Evolutionary conservation across 2,113 vertebrate species (phyloP).

Genomic region (Myotis brandtii): DNA sequence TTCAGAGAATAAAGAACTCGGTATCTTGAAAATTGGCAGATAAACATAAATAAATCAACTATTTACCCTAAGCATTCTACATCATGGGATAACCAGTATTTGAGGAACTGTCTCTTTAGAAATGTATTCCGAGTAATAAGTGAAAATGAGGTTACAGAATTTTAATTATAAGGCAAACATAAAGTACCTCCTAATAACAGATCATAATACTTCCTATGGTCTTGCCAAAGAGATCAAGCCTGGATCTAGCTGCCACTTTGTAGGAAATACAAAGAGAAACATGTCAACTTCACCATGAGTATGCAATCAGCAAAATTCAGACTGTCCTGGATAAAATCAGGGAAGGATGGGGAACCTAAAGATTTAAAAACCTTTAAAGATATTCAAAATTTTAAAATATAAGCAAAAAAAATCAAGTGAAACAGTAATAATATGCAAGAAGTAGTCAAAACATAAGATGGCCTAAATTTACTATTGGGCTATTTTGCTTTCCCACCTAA

Average conservation of each 20-base stretch:
- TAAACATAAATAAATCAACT: not conserved
- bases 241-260: not conserved
- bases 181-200: not conserved
- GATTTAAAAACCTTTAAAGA: not conserved
- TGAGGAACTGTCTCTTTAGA: not conserved
- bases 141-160: constrained; percentile 12
- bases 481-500: not conserved
- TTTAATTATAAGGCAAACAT: not conserved
- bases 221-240: not conserved
- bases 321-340: not conserved
- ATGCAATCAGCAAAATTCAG: not conserved
- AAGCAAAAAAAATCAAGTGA: not conserved
- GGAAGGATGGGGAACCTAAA: not conserved
- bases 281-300: too few species aligned
- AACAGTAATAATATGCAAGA: not conserved
- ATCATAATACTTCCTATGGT: not conserved
- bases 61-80: not conserved
- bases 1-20: not conserved
- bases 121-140: constrained; percentile 31
- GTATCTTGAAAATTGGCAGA: not conserved
- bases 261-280: not conserved
- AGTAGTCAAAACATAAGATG: not conserved
- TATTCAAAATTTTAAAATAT: not conserved
- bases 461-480: not conserved
- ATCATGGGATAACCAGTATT: not conserved